A percentile compares a stretch with the other conserved stretches of the same genome.
Conservation (phyloP, 2,113 vertebrate genomes). For the Rhipidura dahli region DNA sequence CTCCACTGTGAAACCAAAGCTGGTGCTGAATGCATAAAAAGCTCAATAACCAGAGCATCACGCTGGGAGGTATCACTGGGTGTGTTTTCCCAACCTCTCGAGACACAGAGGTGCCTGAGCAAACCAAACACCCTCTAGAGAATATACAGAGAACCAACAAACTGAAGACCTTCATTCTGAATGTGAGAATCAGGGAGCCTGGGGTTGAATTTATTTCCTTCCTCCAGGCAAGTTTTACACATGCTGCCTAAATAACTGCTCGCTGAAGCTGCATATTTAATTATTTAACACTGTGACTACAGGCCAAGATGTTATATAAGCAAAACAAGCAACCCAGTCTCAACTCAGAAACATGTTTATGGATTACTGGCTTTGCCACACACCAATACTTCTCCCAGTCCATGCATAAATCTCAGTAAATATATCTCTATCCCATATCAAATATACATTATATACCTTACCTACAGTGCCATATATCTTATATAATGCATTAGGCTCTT, state of each 20-base stretch:
- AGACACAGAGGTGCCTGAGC: slow-evolving; percentile 7
- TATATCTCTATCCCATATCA: not conserved
- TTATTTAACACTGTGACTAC: slow-evolving; percentile 68
- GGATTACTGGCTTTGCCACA: not conserved
- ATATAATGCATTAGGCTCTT: not conserved
- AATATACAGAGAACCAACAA: slow-evolving; percentile 27
- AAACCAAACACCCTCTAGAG: not conserved
- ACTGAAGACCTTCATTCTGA: slow-evolving; percentile 6
- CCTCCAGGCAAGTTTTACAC: slow-evolving; percentile 60
- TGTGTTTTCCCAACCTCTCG: not conserved
- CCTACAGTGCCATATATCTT: not conserved
- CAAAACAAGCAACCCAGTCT: not conserved
- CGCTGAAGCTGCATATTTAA: slow-evolving; percentile 69
- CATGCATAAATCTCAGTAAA: not conserved
- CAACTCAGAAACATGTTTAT: not conserved
- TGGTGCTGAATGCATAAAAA: not conserved
- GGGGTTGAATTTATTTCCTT: slow-evolving; percentile 62
- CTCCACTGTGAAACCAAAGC: not conserved
- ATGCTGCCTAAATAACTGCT: slow-evolving; percentile 64
- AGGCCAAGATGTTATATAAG: slow-evolving; percentile 63
- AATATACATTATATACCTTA: not conserved
- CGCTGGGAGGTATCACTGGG: not conserved
- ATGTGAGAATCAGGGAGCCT: slow-evolving; percentile 8
- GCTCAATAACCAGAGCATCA: not conserved
- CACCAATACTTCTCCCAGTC: not conserved